Percentiles rank a stretch among this genome's conserved stretches.
These are phyloP conservation scores for Sminthurinus aureus DNA, from an alignment of 2,888 invertebrate species.

Conservation along the genomic window DNA sequence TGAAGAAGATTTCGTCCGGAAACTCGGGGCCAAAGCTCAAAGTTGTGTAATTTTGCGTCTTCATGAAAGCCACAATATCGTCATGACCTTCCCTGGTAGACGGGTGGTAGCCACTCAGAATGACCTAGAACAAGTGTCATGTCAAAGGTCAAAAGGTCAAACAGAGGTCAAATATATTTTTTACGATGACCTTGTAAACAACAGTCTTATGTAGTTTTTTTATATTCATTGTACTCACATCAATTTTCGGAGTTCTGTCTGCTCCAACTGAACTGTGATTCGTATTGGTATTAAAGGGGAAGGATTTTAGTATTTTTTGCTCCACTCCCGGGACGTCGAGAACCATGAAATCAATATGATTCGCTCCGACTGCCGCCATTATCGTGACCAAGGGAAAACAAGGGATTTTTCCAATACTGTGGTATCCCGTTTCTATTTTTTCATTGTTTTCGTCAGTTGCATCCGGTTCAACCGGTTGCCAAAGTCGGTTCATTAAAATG, in stretches of 20 bases:
- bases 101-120: too few species aligned
- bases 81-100: background rate
- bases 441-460: too few species aligned
- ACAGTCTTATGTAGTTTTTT: too few species aligned
- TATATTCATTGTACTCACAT: too few species aligned
- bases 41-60: background rate
- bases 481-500: background rate
- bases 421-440: background rate
- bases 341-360: conserved; percentile 19
- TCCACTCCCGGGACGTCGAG: conserved; percentile 38
- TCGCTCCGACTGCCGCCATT: conserved; percentile 19
- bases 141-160: too few species aligned
- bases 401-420: conserved; percentile 12
- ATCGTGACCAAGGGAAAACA: conserved; percentile 21
- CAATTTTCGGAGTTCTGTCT: conserved; percentile 5
- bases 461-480: background rate
- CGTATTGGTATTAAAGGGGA: conserved; percentile 18
- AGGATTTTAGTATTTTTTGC: conserved; percentile 19
- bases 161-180: too few species aligned
- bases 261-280: too few species aligned
- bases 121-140: too few species aligned
- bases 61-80: background rate
- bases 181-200: too few species aligned
- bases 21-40: too few species aligned
- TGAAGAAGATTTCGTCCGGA: too few species aligned